phyloP scores from a whole-genome alignment of 2,888 invertebrate genomes.

The Andrena camellia region DNA sequence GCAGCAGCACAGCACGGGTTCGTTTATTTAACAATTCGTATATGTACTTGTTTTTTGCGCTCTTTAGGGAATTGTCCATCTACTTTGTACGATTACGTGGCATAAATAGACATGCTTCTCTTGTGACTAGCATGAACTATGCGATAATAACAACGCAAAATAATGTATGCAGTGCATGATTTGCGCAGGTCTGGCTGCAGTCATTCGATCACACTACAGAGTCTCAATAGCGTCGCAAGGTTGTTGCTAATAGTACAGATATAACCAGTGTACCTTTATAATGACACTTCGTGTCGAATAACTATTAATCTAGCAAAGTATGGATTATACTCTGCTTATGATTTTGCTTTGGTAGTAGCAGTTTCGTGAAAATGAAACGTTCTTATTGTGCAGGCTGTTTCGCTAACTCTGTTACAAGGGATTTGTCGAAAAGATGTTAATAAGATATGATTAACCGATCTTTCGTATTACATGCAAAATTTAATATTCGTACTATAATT shows the following conservation, averaged over 20 bases:
- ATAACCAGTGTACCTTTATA: background rate
- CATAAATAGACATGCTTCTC: slow-evolving; percentile 64
- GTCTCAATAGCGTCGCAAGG: background rate
- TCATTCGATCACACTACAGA: slow-evolving; percentile 14
- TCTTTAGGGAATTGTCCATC: slow-evolving; percentile 61
- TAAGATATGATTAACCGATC: background rate
- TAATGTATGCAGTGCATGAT: slow-evolving; percentile 62
- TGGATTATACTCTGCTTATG: no score
- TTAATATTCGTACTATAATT: no score
- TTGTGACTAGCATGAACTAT: slow-evolving; percentile 67
- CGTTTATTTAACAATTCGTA: slow-evolving; percentile 59
- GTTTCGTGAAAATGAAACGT: background rate
- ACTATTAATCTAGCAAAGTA: background rate
- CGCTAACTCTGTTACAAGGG: background rate
- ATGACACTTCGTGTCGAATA: background rate
- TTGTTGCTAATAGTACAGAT: background rate
- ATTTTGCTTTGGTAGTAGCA: no score
- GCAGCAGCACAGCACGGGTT: slow-evolving; percentile 54
- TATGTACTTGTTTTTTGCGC: slow-evolving; percentile 61
- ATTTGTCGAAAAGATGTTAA: background rate
- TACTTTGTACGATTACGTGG: slow-evolving; percentile 65
- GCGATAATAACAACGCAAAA: slow-evolving; percentile 62
- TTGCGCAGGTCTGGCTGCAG: slow-evolving; percentile 42
- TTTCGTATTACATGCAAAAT: no score
- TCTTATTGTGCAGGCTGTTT: background rate